phyloP scores from a whole-genome alignment of 2,888 invertebrate species.

The Molorchus minor region DNA sequence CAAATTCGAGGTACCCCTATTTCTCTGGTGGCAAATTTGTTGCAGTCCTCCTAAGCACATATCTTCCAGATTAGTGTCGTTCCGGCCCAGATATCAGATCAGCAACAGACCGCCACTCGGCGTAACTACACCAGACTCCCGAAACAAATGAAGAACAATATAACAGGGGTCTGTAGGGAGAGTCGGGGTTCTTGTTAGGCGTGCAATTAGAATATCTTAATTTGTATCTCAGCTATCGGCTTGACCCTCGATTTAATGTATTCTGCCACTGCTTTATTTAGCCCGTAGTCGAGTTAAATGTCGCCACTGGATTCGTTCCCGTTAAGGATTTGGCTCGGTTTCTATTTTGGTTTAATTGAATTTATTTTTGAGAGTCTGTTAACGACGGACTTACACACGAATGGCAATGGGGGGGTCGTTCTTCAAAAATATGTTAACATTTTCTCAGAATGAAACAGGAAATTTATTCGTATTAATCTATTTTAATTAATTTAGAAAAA shows the following conservation, averaged over 20 bases:
- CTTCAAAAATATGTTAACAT: too few relatives aligned
- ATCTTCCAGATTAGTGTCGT: conserved; percentile 42
- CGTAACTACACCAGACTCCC: conserved; percentile 33
- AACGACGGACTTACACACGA: not conserved
- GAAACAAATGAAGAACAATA: conserved; percentile 51
- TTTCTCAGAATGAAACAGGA: too few relatives aligned
- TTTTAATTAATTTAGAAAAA: too few relatives aligned
- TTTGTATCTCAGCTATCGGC: conserved; percentile 69
- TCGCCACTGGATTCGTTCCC: conserved; percentile 12
- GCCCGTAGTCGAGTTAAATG: conserved; percentile 9
- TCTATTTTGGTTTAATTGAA: not conserved
- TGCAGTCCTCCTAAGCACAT: conserved; percentile 24
- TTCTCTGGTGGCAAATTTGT: conserved; percentile 34
- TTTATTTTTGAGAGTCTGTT: not conserved
- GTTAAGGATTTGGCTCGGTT: not conserved
- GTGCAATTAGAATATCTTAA: conserved; percentile 76
- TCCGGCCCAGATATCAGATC: conserved; percentile 46
- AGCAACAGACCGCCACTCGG: conserved; percentile 38
- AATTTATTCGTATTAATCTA: too few relatives aligned
- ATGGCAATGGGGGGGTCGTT: too few relatives aligned
- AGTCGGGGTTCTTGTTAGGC: conserved; percentile 55
- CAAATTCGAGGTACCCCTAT: conserved; percentile 48
- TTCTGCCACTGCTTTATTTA: conserved; percentile 56
- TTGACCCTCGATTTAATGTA: conserved; percentile 61
- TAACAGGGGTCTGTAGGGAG: conserved; percentile 47